Evolutionary conservation across 2,888 invertebrate species (phyloP).

Genomic region (Prosopocoilus inquinatus): DNA sequence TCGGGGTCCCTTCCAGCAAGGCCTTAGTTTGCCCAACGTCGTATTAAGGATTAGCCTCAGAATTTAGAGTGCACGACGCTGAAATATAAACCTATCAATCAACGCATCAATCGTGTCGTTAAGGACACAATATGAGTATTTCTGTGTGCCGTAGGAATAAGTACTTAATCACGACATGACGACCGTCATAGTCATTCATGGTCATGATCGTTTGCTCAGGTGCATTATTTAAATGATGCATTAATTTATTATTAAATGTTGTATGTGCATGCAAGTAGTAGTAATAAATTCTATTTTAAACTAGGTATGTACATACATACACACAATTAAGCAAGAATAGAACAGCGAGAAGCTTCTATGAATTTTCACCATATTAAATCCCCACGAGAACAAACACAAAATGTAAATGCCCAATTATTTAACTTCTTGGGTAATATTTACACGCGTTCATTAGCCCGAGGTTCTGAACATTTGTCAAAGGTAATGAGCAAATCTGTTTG

Average conservation of each 20-base stretch:
- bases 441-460: slow-evolving; percentile 24
- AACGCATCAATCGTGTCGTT: slow-evolving; percentile 38
- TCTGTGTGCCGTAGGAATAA: slow-evolving; percentile 10
- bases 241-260: too few relatives aligned
- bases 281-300: too few relatives aligned
- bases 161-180: slow-evolving; percentile 17
- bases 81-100: slow-evolving; percentile 50
- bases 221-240: too few relatives aligned
- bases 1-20: slow-evolving; percentile 20
- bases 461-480: slow-evolving; percentile 26
- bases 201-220: too few relatives aligned
- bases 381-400: slow-evolving; percentile 16
- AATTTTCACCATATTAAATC: slow-evolving; percentile 11
- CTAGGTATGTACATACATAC: too few relatives aligned
- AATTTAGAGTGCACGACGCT: slow-evolving; percentile 35
- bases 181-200: too few relatives aligned
- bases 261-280: too few relatives aligned
- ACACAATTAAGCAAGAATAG: too few relatives aligned
- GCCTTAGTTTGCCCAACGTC: slow-evolving; percentile 32
- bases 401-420: slow-evolving; percentile 22
- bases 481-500: slow-evolving; percentile 30
- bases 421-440: slow-evolving; percentile 26
- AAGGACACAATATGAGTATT: slow-evolving; percentile 21
- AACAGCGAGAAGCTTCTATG: neutral
- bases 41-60: slow-evolving; percentile 40